A percentile compares a stretch with the other conserved stretches of the same genome.
These are phyloP conservation scores for Nysson spinosus DNA, from an alignment of 2,888 invertebrate genomes.

Conservation along the genomic window DNA sequence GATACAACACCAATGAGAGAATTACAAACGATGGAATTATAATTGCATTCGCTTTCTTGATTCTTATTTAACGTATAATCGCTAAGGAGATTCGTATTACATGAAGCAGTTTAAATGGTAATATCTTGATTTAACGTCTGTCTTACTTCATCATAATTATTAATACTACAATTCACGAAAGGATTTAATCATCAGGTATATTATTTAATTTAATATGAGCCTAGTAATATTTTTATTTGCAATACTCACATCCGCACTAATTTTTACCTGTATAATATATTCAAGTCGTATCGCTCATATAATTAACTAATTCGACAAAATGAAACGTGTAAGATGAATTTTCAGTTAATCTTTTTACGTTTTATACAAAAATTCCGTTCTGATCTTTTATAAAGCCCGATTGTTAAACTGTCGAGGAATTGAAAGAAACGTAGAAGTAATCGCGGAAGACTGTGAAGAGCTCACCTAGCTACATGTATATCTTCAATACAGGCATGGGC, in stretches of 20 bases:
- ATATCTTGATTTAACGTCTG: background rate
- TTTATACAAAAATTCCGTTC: too few relatives aligned
- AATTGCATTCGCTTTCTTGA: constrained; percentile 7
- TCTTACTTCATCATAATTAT: background rate
- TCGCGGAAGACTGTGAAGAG: constrained; percentile 62
- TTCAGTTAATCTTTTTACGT: too few relatives aligned
- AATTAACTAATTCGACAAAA: too few relatives aligned
- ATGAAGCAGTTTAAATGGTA: constrained; percentile 3
- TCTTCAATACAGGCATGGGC: constrained; percentile 56
- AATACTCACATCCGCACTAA: too few relatives aligned
- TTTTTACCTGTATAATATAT: too few relatives aligned
- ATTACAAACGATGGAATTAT: constrained; percentile 14
- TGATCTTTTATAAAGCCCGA: constrained; percentile 36
- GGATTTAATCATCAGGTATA: too few relatives aligned
- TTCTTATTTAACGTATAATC: background rate
- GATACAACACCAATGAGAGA: constrained; percentile 10
- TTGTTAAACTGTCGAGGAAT: constrained; percentile 53
- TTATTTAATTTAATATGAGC: too few relatives aligned
- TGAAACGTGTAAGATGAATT: too few relatives aligned
- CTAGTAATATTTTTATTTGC: too few relatives aligned
- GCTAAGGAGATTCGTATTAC: constrained; percentile 13
- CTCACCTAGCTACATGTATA: constrained; percentile 67
- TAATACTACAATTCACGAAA: too few relatives aligned
- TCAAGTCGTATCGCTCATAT: too few relatives aligned
- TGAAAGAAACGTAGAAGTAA: constrained; percentile 54